phyloP scores from a whole-genome alignment of 1,140 invertebrate species.

The Drosophila kanapiae region DNA sequence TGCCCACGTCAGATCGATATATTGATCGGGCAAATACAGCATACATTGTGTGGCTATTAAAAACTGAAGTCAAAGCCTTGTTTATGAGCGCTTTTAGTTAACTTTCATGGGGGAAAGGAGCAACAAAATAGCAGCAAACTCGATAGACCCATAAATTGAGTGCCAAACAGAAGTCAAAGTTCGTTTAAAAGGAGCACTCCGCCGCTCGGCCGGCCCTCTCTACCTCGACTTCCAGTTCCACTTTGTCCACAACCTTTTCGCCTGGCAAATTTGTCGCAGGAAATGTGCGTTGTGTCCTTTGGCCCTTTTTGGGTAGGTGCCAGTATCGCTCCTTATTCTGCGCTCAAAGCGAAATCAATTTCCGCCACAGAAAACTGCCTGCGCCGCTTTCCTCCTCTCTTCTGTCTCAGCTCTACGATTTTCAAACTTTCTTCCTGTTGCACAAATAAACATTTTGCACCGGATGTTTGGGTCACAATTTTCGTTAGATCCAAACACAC shows the following conservation, averaged over 20 bases:
- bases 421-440: conserved; percentile 76
- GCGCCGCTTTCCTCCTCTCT: not conserved
- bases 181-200: conserved; percentile 64
- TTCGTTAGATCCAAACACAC: conserved; percentile 19
- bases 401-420: conserved; percentile 12
- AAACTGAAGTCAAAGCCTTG: conserved; percentile 71
- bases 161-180: conserved; percentile 77
- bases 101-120: conserved; percentile 31
- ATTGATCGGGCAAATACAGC: conserved; percentile 46
- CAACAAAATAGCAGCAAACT: conserved; percentile 50
- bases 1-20: conserved; percentile 38
- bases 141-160: conserved; percentile 82
- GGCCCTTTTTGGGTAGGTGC: conserved; percentile 54
- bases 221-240: not conserved
- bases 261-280: conserved; percentile 79
- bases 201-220: not conserved
- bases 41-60: conserved; percentile 72
- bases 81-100: conserved; percentile 80
- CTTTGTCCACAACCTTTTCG: conserved; percentile 50
- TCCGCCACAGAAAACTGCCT: conserved; percentile 66
- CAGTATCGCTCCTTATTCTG: conserved; percentile 52
- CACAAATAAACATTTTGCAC: conserved; percentile 80
- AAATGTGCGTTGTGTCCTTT: conserved; percentile 74
- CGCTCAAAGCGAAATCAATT: conserved; percentile 79
- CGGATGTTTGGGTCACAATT: conserved; percentile 79